Conservation (phyloP, 2,113 vertebrate species). For the Salminus brasiliensis region DNA sequence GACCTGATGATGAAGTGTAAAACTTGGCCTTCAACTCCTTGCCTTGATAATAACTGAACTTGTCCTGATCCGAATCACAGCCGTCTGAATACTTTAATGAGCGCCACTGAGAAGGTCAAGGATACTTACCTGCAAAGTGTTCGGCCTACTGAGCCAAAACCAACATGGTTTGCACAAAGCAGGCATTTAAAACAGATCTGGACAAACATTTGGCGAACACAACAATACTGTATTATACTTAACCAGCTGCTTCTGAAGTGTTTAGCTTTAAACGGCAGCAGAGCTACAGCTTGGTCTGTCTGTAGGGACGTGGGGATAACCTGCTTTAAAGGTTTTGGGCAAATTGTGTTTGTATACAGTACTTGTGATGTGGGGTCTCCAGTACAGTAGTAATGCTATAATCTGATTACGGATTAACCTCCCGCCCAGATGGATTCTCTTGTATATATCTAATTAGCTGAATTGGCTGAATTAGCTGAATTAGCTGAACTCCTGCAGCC, state of each 20-base stretch:
- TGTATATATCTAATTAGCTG: not conserved
- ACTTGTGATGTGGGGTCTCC: not conserved
- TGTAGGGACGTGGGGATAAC: not conserved
- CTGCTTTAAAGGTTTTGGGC: not conserved
- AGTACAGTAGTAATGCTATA: slow-evolving; percentile 53
- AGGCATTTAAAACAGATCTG: not conserved
- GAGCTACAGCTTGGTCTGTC: not conserved
- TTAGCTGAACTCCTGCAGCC: too few species aligned
- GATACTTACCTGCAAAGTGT: not conserved
- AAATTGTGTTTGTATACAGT: not conserved
- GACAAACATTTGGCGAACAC: not conserved
- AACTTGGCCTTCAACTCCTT: not conserved
- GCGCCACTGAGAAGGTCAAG: not conserved
- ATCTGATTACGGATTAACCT: slow-evolving; percentile 74
- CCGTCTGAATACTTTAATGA: not conserved
- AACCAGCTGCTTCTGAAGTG: not conserved
- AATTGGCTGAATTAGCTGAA: too few species aligned
- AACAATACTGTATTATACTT: not conserved
- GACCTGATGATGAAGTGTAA: not conserved
- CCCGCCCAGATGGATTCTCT: not conserved
- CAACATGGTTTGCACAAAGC: not conserved
- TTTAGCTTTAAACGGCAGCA: not conserved
- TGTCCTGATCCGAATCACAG: too few species aligned
- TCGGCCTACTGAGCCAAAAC: not conserved
- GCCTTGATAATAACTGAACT: not conserved